phyloP scores from a whole-genome alignment of 2,797 vertebrate species.

The Sebastes itinus region DNA sequence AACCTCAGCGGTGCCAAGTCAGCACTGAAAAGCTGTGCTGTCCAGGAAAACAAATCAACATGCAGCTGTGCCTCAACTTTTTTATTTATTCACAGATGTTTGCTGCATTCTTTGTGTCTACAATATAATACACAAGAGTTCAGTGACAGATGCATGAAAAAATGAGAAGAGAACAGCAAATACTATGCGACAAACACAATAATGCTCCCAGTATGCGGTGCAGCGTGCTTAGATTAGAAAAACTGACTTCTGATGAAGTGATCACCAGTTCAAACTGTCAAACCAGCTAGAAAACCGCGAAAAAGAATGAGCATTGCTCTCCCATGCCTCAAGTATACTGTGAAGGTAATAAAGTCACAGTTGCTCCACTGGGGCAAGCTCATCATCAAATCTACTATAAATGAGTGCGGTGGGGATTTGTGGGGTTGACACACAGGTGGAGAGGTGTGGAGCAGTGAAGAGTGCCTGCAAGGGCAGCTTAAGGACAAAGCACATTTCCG shows the following conservation, averaged over 20 bases:
- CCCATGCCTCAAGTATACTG: not conserved
- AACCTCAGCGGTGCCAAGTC: constrained; percentile 49
- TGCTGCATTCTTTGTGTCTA: constrained; percentile 30
- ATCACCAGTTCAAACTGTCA: not conserved
- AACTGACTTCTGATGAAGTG: not conserved
- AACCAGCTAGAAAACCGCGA: not conserved
- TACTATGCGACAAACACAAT: not conserved
- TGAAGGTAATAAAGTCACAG: not conserved
- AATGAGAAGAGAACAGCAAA: constrained; percentile 20
- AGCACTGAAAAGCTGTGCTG: constrained; percentile 31
- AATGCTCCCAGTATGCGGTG: not conserved
- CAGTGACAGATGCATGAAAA: constrained; percentile 6
- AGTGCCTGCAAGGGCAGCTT: not conserved
- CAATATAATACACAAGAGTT: constrained; percentile 19
- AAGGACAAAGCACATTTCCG: constrained; percentile 52
- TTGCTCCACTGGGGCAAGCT: not conserved
- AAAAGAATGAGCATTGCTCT: not conserved
- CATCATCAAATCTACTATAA: constrained; percentile 2
- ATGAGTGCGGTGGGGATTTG: not conserved
- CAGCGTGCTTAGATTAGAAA: not conserved
- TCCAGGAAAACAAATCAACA: constrained; percentile 62
- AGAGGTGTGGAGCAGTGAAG: not conserved
- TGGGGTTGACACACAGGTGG: not conserved
- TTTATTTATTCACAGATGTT: constrained; percentile 61
- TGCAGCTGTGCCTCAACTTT: constrained; percentile 37